A percentile compares a stretch with the other conserved stretches of the same genome.
Evolutionary conservation across 2,113 vertebrate species (phyloP).

Genomic region (Octodon degus): DNA sequence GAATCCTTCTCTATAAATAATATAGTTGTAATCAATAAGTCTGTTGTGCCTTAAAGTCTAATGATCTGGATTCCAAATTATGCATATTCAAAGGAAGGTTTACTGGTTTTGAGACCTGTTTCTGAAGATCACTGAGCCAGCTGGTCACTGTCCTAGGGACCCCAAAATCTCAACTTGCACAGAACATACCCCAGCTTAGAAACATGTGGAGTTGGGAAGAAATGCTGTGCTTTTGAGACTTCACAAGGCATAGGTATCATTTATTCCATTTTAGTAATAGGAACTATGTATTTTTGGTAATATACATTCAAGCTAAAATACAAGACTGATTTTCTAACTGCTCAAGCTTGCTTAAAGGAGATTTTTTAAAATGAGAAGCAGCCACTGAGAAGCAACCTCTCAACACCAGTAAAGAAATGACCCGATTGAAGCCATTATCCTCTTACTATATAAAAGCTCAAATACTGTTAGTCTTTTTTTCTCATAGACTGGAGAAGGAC

Average conservation of each 20-base stretch:
- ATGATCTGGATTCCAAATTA: neutral
- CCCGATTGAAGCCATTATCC: neutral
- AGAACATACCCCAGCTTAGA: neutral
- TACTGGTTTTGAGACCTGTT: neutral
- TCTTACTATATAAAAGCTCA: neutral
- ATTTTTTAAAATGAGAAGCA: neutral
- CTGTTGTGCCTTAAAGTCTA: neutral
- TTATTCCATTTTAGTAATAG: neutral
- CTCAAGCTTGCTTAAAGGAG: conserved; percentile 1
- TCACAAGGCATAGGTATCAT: neutral
- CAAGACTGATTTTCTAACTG: neutral
- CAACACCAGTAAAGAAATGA: neutral
- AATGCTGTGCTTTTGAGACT: neutral
- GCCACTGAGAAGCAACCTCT: neutral
- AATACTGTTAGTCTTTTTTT: neutral
- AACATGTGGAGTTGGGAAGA: neutral
- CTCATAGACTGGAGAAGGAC: neutral
- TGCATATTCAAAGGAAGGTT: neutral
- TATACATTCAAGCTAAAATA: neutral
- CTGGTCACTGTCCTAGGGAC: neutral
- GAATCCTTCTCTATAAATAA: neutral
- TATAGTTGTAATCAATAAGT: neutral
- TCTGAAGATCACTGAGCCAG: neutral
- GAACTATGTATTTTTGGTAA: neutral
- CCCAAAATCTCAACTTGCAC: neutral